A percentile compares a stretch with the other conserved stretches of the same genome.
phyloP scores from a whole-genome alignment of 2,113 vertebrate genomes.

The Toxotes jaculatrix region DNA sequence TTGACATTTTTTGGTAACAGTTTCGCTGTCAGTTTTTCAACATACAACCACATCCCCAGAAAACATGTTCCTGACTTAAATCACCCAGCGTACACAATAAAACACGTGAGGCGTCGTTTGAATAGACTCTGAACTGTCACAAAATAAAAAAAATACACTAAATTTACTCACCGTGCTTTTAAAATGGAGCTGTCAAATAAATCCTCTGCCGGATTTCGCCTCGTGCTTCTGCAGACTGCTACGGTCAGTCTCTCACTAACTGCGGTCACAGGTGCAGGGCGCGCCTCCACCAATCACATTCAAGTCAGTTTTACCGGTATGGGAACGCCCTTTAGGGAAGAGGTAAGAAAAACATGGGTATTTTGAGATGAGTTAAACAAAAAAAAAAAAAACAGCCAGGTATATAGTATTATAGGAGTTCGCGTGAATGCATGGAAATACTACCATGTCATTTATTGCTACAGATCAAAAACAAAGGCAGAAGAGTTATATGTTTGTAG shows the following conservation, averaged over 20 bases:
- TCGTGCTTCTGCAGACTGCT: not conserved
- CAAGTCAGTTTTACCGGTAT: not conserved
- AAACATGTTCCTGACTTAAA: not conserved
- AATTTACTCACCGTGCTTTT: constrained; percentile 52
- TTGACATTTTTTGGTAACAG: not conserved
- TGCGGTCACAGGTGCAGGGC: constrained; percentile 48
- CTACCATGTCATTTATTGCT: not conserved
- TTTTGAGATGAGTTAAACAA: not conserved
- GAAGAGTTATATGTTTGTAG: not conserved
- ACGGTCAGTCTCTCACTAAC: not conserved
- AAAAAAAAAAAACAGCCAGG: not conserved
- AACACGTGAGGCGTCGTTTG: not conserved
- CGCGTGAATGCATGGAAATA: not conserved
- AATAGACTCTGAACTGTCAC: not conserved
- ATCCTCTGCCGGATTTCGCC: not conserved
- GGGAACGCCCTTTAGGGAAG: constrained; percentile 1
- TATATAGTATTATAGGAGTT: not conserved
- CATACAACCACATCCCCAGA: not conserved
- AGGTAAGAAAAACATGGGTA: too few relatives aligned
- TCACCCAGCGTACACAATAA: not conserved
- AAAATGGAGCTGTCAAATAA: not conserved
- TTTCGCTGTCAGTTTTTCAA: not conserved
- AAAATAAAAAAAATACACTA: too few relatives aligned
- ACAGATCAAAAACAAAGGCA: not conserved
- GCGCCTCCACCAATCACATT: constrained; percentile 63